Evolutionary conservation across 2,797 vertebrate species (phyloP).

Genomic region (Crenichthys baileyi): DNA sequence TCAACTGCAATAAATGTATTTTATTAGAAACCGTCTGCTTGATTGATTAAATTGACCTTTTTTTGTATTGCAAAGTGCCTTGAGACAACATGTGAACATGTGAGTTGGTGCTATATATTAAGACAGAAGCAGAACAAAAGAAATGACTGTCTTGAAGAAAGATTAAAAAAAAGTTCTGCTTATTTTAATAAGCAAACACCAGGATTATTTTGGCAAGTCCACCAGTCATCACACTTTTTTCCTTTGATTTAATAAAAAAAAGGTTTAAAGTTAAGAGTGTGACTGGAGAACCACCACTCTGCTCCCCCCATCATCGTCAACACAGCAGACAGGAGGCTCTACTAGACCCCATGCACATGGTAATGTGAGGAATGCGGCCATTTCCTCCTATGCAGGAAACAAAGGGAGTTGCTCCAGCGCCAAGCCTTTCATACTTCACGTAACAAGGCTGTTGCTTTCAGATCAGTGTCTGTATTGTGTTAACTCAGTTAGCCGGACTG

Average conservation of each 20-base stretch:
- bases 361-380: constrained; percentile 87
- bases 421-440: constrained; percentile 69
- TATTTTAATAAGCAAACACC: too few species aligned
- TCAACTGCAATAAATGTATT: too few species aligned
- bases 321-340: constrained; percentile 65
- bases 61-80: too few species aligned
- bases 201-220: constrained; percentile 7
- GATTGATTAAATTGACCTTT: too few species aligned
- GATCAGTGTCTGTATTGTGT: constrained; percentile 59
- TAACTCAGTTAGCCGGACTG: constrained; percentile 43
- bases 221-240: constrained; percentile 2
- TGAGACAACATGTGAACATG: too few species aligned
- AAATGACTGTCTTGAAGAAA: too few species aligned
- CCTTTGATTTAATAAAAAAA: constrained; percentile 5
- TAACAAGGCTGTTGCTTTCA: constrained; percentile 55
- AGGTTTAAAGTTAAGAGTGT: constrained; percentile 41
- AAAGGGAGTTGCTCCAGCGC: constrained; percentile 79
- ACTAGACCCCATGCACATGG: constrained; percentile 82
- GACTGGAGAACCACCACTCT: constrained; percentile 56
- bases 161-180: too few species aligned
- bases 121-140: too few species aligned
- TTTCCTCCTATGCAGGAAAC: constrained; percentile 85
- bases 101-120: too few species aligned
- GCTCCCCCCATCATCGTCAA: constrained; percentile 51
- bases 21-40: too few species aligned